Evolutionary conservation across 2,113 vertebrate genomes (phyloP).

Genomic region (Aix galericulata): DNA sequence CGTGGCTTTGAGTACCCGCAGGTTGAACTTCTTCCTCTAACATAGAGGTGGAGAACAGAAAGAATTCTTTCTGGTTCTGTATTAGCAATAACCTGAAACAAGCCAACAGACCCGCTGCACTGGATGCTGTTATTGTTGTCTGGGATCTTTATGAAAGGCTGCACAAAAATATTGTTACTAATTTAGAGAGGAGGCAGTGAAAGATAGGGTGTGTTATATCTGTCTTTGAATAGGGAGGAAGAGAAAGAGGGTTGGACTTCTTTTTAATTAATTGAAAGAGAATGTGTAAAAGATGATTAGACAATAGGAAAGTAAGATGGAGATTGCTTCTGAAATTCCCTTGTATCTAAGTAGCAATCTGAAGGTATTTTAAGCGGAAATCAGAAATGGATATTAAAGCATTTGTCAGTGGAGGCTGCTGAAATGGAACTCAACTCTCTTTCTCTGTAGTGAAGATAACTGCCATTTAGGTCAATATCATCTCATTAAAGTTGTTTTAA

Average conservation of each 20-base stretch:
- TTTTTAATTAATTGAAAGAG: not conserved
- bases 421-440: not conserved
- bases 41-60: not conserved
- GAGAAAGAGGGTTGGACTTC: not conserved
- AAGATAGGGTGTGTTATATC: not conserved
- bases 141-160: not conserved
- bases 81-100: not conserved
- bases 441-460: not conserved
- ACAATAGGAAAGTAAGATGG: not conserved
- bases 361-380: slow-evolving; percentile 14
- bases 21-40: not conserved
- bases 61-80: not conserved
- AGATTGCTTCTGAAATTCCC: slow-evolving; percentile 5
- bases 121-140: not conserved
- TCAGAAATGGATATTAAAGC: not conserved
- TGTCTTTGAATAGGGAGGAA: not conserved
- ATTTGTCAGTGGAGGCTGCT: not conserved
- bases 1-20: not conserved
- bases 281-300: not conserved
- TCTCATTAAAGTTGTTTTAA: not conserved
- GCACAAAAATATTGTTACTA: not conserved
- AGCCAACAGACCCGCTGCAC: not conserved
- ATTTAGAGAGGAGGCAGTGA: not conserved
- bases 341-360: not conserved
- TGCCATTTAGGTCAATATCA: not conserved